Percentiles rank a stretch among this genome's conserved stretches.
Evolutionary conservation across 30 jellyfish, hydroid and myxozoan species (phyloP).

Genomic region (Hydractinia symbiolongicarpus): DNA sequence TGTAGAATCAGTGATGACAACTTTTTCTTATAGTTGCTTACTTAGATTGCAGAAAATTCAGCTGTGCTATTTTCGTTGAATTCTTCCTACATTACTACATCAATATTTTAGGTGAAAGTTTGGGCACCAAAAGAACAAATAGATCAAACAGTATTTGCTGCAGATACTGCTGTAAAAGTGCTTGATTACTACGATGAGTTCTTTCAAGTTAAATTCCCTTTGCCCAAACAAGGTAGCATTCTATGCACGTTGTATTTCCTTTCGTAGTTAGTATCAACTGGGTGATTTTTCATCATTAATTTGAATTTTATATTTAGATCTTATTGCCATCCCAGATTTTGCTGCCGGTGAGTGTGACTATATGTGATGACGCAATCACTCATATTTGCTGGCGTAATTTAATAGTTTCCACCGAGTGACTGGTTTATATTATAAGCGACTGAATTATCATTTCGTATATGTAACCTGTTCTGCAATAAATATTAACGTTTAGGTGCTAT

Average conservation of each 20-base stretch:
- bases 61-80: too few species aligned
- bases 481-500: slow-evolving; percentile 50
- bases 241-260: background rate
- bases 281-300: background rate
- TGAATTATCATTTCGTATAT: too few species aligned
- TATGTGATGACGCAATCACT: too few species aligned
- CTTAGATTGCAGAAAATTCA: too few species aligned
- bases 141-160: slow-evolving; percentile 82
- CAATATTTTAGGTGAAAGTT: slow-evolving; percentile 57
- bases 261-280: background rate
- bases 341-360: slow-evolving; percentile 63
- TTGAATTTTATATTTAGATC: slow-evolving; percentile 38
- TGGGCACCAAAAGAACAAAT: slow-evolving; percentile 92
- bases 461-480: too few species aligned
- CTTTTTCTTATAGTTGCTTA: too few species aligned
- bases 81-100: background rate
- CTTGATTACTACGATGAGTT: slow-evolving; percentile 71
- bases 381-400: too few species aligned
- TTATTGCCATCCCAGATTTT: slow-evolving; percentile 89
- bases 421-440: too few species aligned
- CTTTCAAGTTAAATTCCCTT: slow-evolving; percentile 75
- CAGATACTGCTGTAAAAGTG: slow-evolving; percentile 75
- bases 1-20: too few species aligned
- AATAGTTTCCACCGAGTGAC: too few species aligned
- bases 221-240: slow-evolving; percentile 71